Percentiles rank a stretch among this genome's conserved stretches.
phyloP scores from a whole-genome alignment of 2,113 vertebrate genomes.

The Festucalex cinctus region DNA sequence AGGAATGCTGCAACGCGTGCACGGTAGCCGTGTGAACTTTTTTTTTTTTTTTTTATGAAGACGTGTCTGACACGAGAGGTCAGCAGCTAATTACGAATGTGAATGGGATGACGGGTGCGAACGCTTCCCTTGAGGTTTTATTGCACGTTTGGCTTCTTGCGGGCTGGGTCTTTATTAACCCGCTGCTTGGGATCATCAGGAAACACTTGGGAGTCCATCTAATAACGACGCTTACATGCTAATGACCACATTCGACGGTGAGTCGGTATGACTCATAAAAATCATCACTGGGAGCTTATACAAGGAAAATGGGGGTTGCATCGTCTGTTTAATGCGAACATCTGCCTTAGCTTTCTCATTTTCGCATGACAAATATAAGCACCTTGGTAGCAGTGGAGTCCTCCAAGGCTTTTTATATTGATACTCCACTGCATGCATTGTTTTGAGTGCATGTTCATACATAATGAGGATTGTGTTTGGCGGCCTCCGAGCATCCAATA shows the following conservation, averaged over 20 bases:
- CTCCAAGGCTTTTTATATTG: neutral
- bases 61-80: constrained; percentile 38
- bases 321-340: neutral
- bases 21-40: neutral
- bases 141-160: constrained; percentile 32
- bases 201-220: constrained; percentile 17
- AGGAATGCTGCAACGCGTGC: no score
- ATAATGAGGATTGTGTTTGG: neutral
- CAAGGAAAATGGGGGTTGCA: neutral
- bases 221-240: constrained; percentile 22
- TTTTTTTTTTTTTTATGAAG: no score
- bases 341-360: neutral
- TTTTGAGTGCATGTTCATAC: neutral
- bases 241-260: constrained; percentile 23
- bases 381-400: neutral
- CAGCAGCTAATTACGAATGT: constrained; percentile 44
- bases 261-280: neutral
- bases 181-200: constrained; percentile 28
- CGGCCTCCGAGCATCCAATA: constrained; percentile 1
- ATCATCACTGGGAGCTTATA: neutral
- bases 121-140: constrained; percentile 39
- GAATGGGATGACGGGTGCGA: constrained; percentile 2
- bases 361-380: neutral
- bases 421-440: neutral
- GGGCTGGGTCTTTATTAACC: constrained; percentile 52